A percentile compares a stretch with the other conserved stretches of the same genome.
phyloP scores from a whole-genome alignment of 1,140 invertebrate genomes.

The Dufourea novaeangliae region DNA sequence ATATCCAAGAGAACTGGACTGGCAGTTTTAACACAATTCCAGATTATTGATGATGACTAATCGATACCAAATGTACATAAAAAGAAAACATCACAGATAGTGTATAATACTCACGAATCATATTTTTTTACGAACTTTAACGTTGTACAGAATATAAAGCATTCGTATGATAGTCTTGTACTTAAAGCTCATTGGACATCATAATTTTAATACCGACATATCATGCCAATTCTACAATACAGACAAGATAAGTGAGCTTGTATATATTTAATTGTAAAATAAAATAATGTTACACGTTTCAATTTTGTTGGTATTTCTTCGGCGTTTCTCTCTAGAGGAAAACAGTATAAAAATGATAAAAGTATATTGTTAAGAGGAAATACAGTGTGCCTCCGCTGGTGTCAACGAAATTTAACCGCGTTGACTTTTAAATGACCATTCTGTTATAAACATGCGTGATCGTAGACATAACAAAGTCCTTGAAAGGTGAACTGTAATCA shows the following conservation, averaged over 20 bases:
- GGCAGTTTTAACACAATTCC: conserved; percentile 55
- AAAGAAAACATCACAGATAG: not conserved
- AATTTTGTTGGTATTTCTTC: not conserved
- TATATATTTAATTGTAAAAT: conserved; percentile 23
- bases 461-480: not conserved
- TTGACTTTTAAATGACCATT: not conserved
- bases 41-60: conserved; percentile 23
- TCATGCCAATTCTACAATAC: not conserved
- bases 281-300: not conserved
- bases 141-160: conserved; percentile 14
- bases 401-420: too few relatives aligned
- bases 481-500: not conserved
- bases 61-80: not conserved
- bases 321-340: not conserved
- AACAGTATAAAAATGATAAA: not conserved
- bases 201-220: not conserved
- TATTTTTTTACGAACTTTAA: not conserved
- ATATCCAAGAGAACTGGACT: conserved; percentile 69
- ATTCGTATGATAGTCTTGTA: not conserved
- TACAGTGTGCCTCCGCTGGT: not conserved
- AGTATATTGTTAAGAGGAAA: not conserved
- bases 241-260: not conserved
- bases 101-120: conserved; percentile 1
- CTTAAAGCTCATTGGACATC: not conserved
- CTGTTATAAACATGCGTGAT: not conserved